Conservation (phyloP, 2,113 vertebrate genomes). For the Ailuropoda melanoleuca region DNA sequence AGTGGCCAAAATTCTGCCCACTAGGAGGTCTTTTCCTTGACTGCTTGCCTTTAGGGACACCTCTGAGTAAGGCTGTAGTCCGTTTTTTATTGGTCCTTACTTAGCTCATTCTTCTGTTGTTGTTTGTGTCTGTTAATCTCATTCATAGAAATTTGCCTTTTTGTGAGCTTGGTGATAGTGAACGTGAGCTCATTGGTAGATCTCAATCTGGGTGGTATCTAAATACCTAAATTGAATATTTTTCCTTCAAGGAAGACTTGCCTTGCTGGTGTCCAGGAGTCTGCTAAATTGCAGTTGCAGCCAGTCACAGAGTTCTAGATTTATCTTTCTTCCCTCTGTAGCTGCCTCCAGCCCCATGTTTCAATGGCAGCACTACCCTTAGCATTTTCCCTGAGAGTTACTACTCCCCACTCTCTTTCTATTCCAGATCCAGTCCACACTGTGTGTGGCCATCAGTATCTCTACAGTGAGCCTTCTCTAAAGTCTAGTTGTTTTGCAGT, state of each 20-base stretch:
- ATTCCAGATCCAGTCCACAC: neutral
- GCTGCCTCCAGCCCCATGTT: neutral
- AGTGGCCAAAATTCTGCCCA: neutral
- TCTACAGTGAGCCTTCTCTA: neutral
- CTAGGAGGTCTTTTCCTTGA: neutral
- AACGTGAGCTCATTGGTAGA: neutral
- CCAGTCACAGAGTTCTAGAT: neutral
- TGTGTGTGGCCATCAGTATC: neutral
- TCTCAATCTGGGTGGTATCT: neutral
- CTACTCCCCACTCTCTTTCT: neutral
- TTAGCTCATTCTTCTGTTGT: neutral
- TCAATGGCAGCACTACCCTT: neutral
- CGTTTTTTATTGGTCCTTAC: neutral
- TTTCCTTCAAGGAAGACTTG: neutral
- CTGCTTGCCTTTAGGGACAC: neutral
- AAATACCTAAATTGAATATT: too few species aligned
- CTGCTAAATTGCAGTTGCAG: too few species aligned
- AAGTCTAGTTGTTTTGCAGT: neutral
- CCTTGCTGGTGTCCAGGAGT: neutral
- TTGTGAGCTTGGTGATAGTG: neutral
- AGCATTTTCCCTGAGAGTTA: neutral
- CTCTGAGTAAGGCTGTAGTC: neutral
- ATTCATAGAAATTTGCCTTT: neutral
- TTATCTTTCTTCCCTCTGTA: neutral
- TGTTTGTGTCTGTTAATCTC: neutral